Evolutionary conservation across 2,113 vertebrate species (phyloP).

Genomic region (Apaloderma vittatum): DNA sequence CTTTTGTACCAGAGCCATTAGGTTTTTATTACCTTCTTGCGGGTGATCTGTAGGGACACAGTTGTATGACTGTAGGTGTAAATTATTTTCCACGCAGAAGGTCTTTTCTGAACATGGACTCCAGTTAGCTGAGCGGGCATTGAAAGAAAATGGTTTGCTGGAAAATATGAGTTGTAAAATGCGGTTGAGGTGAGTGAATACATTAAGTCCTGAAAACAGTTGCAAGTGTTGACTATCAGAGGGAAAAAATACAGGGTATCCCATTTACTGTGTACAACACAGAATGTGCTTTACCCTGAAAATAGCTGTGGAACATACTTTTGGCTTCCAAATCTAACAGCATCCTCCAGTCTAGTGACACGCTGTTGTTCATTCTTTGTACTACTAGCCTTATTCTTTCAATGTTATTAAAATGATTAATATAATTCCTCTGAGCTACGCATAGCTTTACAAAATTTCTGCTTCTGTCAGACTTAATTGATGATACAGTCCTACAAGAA

Average conservation of each 20-base stretch:
- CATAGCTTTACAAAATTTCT: background rate
- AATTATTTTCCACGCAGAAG: background rate
- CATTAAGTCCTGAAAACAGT: background rate
- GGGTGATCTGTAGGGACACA: background rate
- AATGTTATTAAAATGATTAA: background rate
- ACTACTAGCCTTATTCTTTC: background rate
- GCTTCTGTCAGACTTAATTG: background rate
- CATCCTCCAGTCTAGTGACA: background rate
- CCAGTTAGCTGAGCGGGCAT: background rate
- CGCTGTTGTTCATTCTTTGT: background rate
- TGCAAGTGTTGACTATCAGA: background rate
- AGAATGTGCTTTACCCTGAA: background rate
- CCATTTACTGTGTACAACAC: background rate
- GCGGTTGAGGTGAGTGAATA: background rate
- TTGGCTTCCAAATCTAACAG: background rate
- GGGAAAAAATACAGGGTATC: background rate
- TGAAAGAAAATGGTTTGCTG: background rate
- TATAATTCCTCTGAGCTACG: background rate
- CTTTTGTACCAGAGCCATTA: background rate
- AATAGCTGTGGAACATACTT: background rate
- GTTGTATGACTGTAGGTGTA: background rate
- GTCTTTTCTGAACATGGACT: background rate
- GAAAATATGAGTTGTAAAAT: background rate
- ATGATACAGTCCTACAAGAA: slow-evolving; percentile 4
- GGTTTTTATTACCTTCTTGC: slow-evolving; percentile 4